phyloP scores from a whole-genome alignment of 2,113 vertebrate species.

The Myrmecobius fasciatus region DNA sequence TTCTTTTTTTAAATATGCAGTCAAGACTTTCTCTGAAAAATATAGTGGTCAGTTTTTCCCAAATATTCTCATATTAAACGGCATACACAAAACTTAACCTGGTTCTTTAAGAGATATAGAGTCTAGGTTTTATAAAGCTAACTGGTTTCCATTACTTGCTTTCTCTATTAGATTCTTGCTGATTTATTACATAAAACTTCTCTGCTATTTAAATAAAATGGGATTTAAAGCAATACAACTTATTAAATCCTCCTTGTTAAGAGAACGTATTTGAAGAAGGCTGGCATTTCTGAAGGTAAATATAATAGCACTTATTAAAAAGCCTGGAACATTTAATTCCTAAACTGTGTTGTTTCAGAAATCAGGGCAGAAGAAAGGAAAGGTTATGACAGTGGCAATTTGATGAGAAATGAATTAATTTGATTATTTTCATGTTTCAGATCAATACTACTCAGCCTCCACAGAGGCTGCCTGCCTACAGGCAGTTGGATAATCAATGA shows the following conservation, averaged over 20 bases:
- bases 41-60: conserved; percentile 61
- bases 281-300: conserved; percentile 71
- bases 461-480: conserved; percentile 82
- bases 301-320: conserved; percentile 76
- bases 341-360: conserved; percentile 70
- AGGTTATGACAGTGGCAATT: conserved; percentile 80
- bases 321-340: conserved; percentile 64
- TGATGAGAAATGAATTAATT: conserved; percentile 91
- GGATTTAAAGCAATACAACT: conserved; percentile 41
- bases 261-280: conserved; percentile 67
- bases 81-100: conserved; percentile 35
- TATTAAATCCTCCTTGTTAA: conserved; percentile 24
- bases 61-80: conserved; percentile 66
- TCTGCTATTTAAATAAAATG: conserved; percentile 35
- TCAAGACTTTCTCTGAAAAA: conserved; percentile 62
- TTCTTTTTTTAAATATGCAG: conserved; percentile 50
- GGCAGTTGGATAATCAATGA: conserved; percentile 89
- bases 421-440: conserved; percentile 88
- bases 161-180: conserved; percentile 56
- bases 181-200: conserved; percentile 50
- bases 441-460: conserved; percentile 90
- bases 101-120: conserved; percentile 54
- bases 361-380: conserved; percentile 68
- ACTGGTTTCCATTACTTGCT: conserved; percentile 50
- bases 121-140: conserved; percentile 42